phyloP scores from a whole-genome alignment of 1,140 invertebrate genomes.

The Nephila pilipes region DNA sequence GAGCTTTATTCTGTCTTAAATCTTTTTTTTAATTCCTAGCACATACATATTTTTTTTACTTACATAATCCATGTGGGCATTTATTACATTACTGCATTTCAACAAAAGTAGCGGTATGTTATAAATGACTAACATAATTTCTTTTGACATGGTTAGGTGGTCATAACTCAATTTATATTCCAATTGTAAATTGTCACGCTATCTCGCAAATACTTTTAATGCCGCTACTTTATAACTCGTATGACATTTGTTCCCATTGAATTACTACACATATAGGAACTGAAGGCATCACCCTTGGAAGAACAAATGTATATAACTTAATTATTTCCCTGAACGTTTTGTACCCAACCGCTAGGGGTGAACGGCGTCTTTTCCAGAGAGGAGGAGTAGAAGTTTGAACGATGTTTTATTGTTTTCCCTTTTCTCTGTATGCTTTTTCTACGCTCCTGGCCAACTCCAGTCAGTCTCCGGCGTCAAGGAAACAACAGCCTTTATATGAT shows the following conservation, averaged over 20 bases:
- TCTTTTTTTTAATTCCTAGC: no score
- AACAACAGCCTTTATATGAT: constrained; percentile 53
- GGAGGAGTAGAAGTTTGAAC: not conserved
- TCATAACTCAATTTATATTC: not conserved
- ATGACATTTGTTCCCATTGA: constrained; percentile 7
- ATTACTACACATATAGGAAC: not conserved
- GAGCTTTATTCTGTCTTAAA: no score
- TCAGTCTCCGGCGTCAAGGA: constrained; percentile 7
- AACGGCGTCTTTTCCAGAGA: not conserved
- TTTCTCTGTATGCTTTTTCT: constrained; percentile 24
- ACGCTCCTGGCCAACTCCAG: constrained; percentile 9
- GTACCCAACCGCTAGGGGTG: constrained; percentile 21
- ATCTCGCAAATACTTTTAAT: not conserved
- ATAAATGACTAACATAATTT: no score
- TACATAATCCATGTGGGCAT: no score
- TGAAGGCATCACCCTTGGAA: not conserved
- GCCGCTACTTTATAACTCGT: not conserved
- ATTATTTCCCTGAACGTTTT: constrained; percentile 36
- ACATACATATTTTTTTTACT: no score
- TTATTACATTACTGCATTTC: no score
- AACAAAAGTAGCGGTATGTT: no score
- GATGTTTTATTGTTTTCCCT: constrained; percentile 30
- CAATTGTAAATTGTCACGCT: not conserved
- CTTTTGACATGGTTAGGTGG: no score
- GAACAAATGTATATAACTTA: constrained; percentile 37